phyloP scores from a whole-genome alignment of 2,797 vertebrate species.

The Notoglanidium macrostoma region DNA sequence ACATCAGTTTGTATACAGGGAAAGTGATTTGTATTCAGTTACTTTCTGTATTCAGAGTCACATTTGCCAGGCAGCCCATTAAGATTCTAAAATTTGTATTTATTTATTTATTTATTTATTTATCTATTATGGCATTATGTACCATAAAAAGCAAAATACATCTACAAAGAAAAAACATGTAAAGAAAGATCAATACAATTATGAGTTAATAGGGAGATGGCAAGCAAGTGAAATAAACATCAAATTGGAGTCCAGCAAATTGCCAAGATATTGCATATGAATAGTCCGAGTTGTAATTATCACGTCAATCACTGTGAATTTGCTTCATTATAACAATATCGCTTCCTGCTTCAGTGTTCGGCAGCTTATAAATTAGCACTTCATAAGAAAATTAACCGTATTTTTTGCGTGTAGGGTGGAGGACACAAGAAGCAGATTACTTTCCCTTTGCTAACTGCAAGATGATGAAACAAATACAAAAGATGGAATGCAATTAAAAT shows the following conservation, averaged over 20 bases:
- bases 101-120: not conserved
- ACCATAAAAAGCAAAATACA: not conserved
- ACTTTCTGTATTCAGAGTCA: no score
- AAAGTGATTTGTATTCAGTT: not conserved
- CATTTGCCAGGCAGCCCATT: not conserved
- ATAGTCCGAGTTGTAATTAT: not conserved
- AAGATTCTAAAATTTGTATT: not conserved
- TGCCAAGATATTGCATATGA: not conserved
- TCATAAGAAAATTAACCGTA: not conserved
- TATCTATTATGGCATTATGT: not conserved
- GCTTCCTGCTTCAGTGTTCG: not conserved
- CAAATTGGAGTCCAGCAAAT: not conserved
- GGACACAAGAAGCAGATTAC: not conserved
- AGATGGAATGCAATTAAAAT: not conserved
- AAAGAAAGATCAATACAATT: not conserved
- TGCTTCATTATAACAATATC: constrained; percentile 4
- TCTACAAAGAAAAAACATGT: not conserved
- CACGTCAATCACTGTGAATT: not conserved
- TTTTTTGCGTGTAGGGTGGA: no score
- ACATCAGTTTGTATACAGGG: not conserved
- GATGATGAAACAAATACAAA: not conserved
- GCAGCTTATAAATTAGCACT: not conserved
- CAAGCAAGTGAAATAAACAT: not conserved
- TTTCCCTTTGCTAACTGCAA: not conserved
- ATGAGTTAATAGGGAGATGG: not conserved